Base-by-base conservation (phyloP, 2,888 invertebrate species). In the Sipha maydis region DNA sequence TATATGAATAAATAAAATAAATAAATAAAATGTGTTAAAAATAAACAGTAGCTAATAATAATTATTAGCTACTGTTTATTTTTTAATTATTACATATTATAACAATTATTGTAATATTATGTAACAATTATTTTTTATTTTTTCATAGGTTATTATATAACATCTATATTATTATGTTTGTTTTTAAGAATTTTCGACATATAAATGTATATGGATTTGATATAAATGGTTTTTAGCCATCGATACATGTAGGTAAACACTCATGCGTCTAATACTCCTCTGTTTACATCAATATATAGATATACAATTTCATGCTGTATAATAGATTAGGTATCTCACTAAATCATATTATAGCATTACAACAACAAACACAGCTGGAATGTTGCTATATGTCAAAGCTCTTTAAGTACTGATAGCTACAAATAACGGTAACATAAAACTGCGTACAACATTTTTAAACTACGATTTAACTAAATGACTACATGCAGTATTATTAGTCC, bases 321-420 rank as follows among this genome's bases (percentile, higher is more conserved):
- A 71, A 71, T 71, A 31, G 28, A 31, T 71, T 71, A 48, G 48
- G 48, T 48, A 28, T 71, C 28, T 3, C 28, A 31, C 38, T 41
- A 14, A 17, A 67, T 38, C 80, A 82, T 19, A 79, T 61, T 41
- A 28, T 41, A 21, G 71, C 48, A 48, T 77, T 38, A 77, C 31
- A 48, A 85, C 25, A 80, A 48, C 67, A 85, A 85, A 77, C 48
- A 76, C 85, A 85, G 77, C 85, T 85, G 77, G n/a, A 69, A 85
- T 76, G 61, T 25, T 67, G 28, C 41, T 75, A 34, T 61, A 61
- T 61, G 61, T 61, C 61, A 9, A 38, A 48, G 41, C 67, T 28
- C 85, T 85, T 75, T 67, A 38, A 41, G 76, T 76, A 67, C 25
- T 19, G 28, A 82, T 82, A 69, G 80, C 67, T 73, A 56, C 73